phyloP scores from a whole-genome alignment of 2,797 vertebrate genomes.

The Rhinophrynus dorsalis region DNA sequence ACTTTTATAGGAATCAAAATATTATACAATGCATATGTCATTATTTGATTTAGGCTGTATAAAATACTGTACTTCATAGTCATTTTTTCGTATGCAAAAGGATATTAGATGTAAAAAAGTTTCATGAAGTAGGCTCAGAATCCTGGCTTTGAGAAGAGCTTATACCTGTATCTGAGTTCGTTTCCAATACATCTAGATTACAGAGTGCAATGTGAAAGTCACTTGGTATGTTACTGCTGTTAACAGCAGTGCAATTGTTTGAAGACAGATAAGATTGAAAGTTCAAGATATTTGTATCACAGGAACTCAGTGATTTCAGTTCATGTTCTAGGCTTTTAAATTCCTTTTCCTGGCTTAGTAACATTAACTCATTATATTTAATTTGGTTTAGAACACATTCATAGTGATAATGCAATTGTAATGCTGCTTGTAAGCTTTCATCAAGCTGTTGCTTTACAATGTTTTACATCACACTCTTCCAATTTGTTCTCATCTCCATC shows the following conservation, averaged over 20 bases:
- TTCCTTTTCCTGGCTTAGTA: slow-evolving; percentile 83
- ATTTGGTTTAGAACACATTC: slow-evolving; percentile 84
- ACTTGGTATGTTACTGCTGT: slow-evolving; percentile 38
- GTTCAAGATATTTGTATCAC: slow-evolving; percentile 58
- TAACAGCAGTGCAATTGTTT: slow-evolving; percentile 55
- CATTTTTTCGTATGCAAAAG: neutral
- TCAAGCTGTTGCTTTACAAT: slow-evolving; percentile 75
- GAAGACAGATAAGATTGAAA: slow-evolving; percentile 53
- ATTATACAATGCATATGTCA: no score
- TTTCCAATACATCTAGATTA: slow-evolving; percentile 80
- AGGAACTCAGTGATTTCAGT: slow-evolving; percentile 72
- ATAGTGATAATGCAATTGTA: slow-evolving; percentile 77
- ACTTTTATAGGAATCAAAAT: no score
- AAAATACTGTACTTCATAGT: neutral
- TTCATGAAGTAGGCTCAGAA: slow-evolving; percentile 77
- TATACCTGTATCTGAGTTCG: slow-evolving; percentile 96
- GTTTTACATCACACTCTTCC: slow-evolving; percentile 67
- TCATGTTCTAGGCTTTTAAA: slow-evolving; percentile 84
- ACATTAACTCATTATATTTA: slow-evolving; percentile 69
- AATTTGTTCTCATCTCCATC: slow-evolving; percentile 48
- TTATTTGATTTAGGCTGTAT: no score
- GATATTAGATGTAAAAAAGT: neutral
- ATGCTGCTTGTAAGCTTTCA: slow-evolving; percentile 77
- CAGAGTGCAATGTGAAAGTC: slow-evolving; percentile 70
- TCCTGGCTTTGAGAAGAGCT: slow-evolving; percentile 97